Evolutionary conservation across 2,888 invertebrate genomes (phyloP).

Genomic region (Leptothorax acervorum): DNA sequence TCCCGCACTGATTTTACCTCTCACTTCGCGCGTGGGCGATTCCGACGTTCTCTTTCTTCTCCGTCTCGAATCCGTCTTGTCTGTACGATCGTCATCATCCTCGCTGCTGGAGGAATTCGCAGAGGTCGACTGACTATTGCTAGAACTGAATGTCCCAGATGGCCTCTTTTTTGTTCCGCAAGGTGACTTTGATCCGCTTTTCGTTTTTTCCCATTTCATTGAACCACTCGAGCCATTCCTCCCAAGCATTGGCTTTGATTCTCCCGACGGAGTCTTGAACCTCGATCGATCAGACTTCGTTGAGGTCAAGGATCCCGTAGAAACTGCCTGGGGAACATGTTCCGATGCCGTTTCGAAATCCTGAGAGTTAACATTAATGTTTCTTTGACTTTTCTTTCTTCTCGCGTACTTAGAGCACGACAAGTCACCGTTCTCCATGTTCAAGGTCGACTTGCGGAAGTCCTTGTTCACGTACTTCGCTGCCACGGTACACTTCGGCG

Average conservation of each 20-base stretch:
- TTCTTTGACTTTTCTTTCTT: constrained; percentile 81
- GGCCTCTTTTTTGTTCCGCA: constrained; percentile 60
- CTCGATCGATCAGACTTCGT: constrained; percentile 66
- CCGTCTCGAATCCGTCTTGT: constrained; percentile 65
- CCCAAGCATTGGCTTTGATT: constrained; percentile 54
- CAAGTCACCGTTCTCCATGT: constrained; percentile 87
- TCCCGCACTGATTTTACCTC: constrained; percentile 79
- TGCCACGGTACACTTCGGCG: constrained; percentile 81
- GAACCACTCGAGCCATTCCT: constrained; percentile 54
- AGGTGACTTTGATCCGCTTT: constrained; percentile 74
- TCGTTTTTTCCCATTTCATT: constrained; percentile 61
- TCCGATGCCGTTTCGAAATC: constrained; percentile 79
- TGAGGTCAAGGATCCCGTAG: constrained; percentile 71
- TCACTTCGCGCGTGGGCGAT: constrained; percentile 73
- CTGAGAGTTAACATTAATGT: constrained; percentile 86
- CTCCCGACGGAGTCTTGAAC: constrained; percentile 59
- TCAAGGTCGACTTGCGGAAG: constrained; percentile 91
- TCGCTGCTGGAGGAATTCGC: constrained; percentile 84
- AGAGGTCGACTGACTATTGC: constrained; percentile 84
- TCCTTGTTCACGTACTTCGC: constrained; percentile 89
- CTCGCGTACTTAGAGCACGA: constrained; percentile 72
- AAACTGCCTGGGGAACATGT: constrained; percentile 60
- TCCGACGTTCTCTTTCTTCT: constrained; percentile 71
- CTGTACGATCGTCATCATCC: constrained; percentile 70
- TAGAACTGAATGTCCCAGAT: constrained; percentile 68